phyloP scores from a whole-genome alignment of 2,888 invertebrate genomes.

The Calliphora vomitoria region DNA sequence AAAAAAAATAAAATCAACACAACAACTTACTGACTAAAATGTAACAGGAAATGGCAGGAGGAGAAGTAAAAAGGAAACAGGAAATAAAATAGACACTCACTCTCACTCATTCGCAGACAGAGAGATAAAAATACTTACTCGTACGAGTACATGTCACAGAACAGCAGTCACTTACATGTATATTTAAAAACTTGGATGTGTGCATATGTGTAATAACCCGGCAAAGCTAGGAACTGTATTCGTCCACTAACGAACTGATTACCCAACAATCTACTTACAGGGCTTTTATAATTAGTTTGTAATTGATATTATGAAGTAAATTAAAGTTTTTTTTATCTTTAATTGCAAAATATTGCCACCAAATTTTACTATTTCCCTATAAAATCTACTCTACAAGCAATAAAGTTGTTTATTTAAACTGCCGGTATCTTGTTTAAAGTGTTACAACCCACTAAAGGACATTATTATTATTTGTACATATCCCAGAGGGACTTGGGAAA shows the following conservation, averaged over 20 bases:
- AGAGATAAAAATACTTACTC: background rate
- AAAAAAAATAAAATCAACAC: background rate
- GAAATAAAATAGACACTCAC: constrained; percentile 36
- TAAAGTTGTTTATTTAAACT: background rate
- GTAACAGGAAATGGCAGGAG: background rate
- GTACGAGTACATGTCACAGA: background rate
- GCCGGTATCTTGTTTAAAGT: background rate
- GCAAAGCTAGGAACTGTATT: no score
- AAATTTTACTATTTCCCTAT: no score
- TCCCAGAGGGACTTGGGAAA: background rate
- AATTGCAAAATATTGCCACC: no score
- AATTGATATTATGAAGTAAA: no score
- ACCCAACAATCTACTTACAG: no score
- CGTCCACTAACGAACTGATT: no score
- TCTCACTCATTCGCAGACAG: background rate
- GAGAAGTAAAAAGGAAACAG: constrained; percentile 31
- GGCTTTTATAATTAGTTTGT: no score
- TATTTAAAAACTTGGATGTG: background rate
- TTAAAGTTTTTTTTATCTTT: no score
- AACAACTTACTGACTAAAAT: background rate
- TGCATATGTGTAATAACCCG: no score
- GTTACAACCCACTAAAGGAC: constrained; percentile 2
- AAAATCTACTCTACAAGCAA: no score
- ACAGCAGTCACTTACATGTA: background rate
- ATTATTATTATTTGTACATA: constrained; percentile 10